Evolutionary conservation across 2,888 invertebrate genomes (phyloP), one percentile per base, ranked within the genome.

Genomic region (Trichopoda pennipes): DNA sequence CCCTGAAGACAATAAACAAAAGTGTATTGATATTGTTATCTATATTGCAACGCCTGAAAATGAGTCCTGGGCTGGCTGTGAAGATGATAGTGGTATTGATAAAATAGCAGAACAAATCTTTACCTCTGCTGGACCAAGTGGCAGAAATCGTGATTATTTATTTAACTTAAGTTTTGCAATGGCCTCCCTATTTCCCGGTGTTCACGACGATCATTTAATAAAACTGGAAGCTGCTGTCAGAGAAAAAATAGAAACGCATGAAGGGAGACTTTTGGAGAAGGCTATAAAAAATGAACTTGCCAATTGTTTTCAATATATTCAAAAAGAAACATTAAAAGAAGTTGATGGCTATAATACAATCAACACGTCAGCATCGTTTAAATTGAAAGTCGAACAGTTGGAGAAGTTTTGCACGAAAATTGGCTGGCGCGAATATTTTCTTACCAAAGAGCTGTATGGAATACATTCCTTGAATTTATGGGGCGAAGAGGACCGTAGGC

Each of bases 141-240:
- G 99, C 0, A 90, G 94, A 0, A 99, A 99, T 90, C 94, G 94
- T 51, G 99, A 99, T 87, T 99, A 99, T 92, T 93, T 99, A 0
- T 95, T 96, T 86, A 95, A 96, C 86, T 92, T 98, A 84, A 96
- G 96, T 0, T 91, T 94, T 58, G 94, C 96, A 0, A 95, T 98
- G 95, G 92, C 95, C 77, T 90, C 92, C 53, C 92, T 97, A 35
- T 95, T 94, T 38, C 96, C 96, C 0, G 93, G 94, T 16, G 93
- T 94, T 0, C 85, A 93, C 2, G 98, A 98, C 88, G 92, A 94
- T 0, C 98, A 98, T 91, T 91, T 98, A 3, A 95, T 94, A 88
- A 92, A 93, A 21, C 90, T 97, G 44, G 97, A 97, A 92, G 93
- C 85, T 0, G 85, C 86, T 56, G 94, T 95, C 0, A 91, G 90